Conservation (phyloP, 2,797 vertebrate species). For the Ctenopoma multispine region DNA sequence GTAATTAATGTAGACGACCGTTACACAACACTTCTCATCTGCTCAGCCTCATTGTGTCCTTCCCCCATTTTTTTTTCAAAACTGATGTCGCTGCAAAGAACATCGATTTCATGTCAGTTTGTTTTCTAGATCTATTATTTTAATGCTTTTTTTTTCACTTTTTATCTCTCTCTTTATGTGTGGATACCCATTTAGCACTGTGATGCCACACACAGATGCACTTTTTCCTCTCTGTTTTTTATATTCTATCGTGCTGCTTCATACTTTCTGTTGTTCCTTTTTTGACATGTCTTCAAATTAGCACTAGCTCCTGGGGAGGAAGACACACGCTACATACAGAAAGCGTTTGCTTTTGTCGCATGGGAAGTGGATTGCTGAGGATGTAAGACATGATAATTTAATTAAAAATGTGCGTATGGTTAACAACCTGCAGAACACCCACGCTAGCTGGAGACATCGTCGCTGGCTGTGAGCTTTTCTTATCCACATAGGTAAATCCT, state of each 20-base stretch:
- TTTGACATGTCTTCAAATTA: conserved; percentile 39
- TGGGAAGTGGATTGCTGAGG: conserved; percentile 31
- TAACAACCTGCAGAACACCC: conserved; percentile 26
- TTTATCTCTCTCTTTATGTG: background rate
- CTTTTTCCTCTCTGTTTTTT: background rate
- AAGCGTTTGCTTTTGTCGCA: conserved; percentile 45
- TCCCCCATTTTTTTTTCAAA: conserved; percentile 8
- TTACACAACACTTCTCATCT: conserved; percentile 52
- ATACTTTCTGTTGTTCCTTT: background rate
- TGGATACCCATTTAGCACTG: background rate
- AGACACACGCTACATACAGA: background rate
- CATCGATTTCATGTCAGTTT: conserved; percentile 9
- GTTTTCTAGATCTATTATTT: background rate
- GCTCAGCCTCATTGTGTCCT: conserved; percentile 39
- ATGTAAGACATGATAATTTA: conserved; percentile 30
- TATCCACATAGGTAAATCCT: conserved; percentile 19
- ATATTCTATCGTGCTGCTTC: conserved; percentile 12
- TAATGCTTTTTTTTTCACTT: background rate
- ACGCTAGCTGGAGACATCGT: background rate
- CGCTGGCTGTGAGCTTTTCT: conserved; percentile 26
- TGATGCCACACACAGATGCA: background rate
- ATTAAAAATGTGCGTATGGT: conserved; percentile 21
- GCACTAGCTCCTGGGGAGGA: background rate
- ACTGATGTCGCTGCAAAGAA: conserved; percentile 39
- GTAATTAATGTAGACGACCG: conserved; percentile 42